A percentile compares a stretch with the other conserved stretches of the same genome.
Evolutionary conservation across 2,797 vertebrate species (phyloP).

Genomic region (Pangasius larnaudii): DNA sequence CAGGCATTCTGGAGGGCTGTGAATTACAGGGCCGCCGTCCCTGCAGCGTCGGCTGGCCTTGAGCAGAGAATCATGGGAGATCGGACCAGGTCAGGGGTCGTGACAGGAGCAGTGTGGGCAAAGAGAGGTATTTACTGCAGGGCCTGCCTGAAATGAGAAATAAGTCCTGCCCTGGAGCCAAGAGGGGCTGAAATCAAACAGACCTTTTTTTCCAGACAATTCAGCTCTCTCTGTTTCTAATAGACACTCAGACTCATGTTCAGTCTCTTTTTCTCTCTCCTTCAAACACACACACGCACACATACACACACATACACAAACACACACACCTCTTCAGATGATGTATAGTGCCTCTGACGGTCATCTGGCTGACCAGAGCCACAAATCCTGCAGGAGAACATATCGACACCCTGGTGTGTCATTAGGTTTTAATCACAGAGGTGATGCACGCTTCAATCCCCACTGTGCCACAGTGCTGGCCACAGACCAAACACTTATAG

Average conservation of each 20-base stretch:
- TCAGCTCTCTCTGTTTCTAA: slow-evolving; percentile 36
- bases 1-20: slow-evolving; percentile 92
- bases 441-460: slow-evolving; percentile 71
- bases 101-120: slow-evolving; percentile 66
- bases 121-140: slow-evolving; percentile 74
- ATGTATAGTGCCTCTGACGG: slow-evolving; percentile 69
- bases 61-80: slow-evolving; percentile 67
- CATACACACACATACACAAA: slow-evolving; percentile 28
- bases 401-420: slow-evolving; percentile 73
- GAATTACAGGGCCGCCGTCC: slow-evolving; percentile 75
- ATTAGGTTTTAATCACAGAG: slow-evolving; percentile 76
- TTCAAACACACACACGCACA: slow-evolving; percentile 16
- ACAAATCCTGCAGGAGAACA: slow-evolving; percentile 74
- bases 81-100: slow-evolving; percentile 72
- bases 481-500: slow-evolving; percentile 66
- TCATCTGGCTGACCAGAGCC: slow-evolving; percentile 66
- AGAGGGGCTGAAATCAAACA: slow-evolving; percentile 58
- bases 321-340: slow-evolving; percentile 58
- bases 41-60: slow-evolving; percentile 70
- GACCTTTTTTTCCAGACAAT: slow-evolving; percentile 43
- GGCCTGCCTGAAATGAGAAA: slow-evolving; percentile 69
- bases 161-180: slow-evolving; percentile 62
- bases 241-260: slow-evolving; percentile 24
- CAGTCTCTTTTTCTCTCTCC: slow-evolving; percentile 25
- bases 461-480: slow-evolving; percentile 60